Evolutionary conservation across 2,113 vertebrate genomes (phyloP).

Genomic region (Pelodiscus sinensis): DNA sequence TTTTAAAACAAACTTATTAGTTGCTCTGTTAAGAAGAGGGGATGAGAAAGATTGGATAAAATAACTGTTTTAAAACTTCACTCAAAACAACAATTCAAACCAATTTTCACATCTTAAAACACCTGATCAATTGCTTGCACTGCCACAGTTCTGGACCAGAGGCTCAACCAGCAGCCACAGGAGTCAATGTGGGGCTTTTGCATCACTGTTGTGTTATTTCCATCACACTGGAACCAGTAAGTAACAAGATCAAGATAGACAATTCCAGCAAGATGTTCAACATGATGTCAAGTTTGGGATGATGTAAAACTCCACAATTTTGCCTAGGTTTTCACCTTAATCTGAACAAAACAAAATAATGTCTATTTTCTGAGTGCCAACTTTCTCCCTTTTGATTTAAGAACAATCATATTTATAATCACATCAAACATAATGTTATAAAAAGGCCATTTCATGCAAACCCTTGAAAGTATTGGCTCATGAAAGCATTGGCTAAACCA

Average conservation of each 20-base stretch:
- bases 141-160: not conserved
- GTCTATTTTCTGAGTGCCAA: not conserved
- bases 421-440: not conserved
- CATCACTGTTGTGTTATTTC: not conserved
- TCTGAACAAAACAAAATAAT: not conserved
- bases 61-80: not conserved
- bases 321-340: not conserved
- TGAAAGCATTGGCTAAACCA: not conserved
- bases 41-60: not conserved
- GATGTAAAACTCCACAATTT: not conserved
- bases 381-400: not conserved
- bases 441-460: conserved; percentile 17
- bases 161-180: not conserved
- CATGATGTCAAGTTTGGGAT: not conserved
- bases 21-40: not conserved
- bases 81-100: not conserved
- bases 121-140: not conserved
- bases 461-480: not conserved
- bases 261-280: not conserved
- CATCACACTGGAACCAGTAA: not conserved
- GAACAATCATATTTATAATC: not conserved
- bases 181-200: accelerated
- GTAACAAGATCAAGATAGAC: not conserved
- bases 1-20: not conserved
- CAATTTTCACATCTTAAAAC: not conserved